Base-by-base conservation (phyloP, 2,113 vertebrate species). In the Calypte anna region DNA sequence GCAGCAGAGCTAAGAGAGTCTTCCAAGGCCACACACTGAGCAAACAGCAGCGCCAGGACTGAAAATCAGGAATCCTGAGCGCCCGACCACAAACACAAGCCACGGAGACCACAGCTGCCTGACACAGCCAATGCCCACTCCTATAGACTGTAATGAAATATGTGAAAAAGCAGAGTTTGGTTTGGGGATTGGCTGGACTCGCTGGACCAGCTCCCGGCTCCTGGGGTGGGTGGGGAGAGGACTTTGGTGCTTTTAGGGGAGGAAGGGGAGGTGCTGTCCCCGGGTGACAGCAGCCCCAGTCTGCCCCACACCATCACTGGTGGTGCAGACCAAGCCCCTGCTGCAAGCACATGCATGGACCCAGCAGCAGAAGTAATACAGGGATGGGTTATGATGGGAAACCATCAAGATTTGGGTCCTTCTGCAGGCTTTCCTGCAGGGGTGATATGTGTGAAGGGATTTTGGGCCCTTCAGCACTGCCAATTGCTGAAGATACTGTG, bases 21-120 rank as follows among this genome's bases (percentile, higher is more conserved):
- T 77, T 94, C 90, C 94, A 96, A 88, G 94, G 94, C 95, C 94
- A 97, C 91, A 96, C 93, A 96, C 19, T 0, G 3, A 81, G 94
- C 72, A 68, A 62, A 77, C 1, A 3, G 85, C 91, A 90, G 53
- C 10, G 61, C 79, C 94, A 93, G 86, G 70, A 82, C 54, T 28
- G 54, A 69, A 64, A 94, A 92, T 50, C n/a, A 82, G 79, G 91
- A 90, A 88, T 93, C 85, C 43, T 5, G 7, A 94, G 82, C 19
- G 4, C 73, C 53, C 7, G 5, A 93, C 96, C 95, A 96, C 90
- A 96, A 90, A 82, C 67, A 59, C 82, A 86, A 82, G 94, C 95
- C 3, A 0, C 44, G 0, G 44, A 95, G 93, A 95, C 94, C 94
- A 93, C 94, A 96, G 79, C 12, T 3, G 61, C 61, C 93, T 96